phyloP scores from a whole-genome alignment of 37 sponge, comb jelly and placozoan genomes.

The Chondrilla cf. caribensis region DNA sequence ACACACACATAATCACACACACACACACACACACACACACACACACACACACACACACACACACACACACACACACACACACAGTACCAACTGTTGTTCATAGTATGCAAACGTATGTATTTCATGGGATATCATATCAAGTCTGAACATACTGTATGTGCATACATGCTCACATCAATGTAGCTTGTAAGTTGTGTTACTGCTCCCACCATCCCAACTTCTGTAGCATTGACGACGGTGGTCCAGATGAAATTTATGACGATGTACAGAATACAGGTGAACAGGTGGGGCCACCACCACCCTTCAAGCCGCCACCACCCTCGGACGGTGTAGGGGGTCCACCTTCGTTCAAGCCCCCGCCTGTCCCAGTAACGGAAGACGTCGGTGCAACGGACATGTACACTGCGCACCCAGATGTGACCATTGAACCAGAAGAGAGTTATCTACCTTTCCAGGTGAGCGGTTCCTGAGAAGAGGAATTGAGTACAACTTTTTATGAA shows the following conservation, averaged over 20 bases:
- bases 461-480: neutral
- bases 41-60: slow-evolving; percentile 25
- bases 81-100: neutral
- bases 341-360: slow-evolving; percentile 10
- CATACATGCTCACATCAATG: too few relatives aligned
- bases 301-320: neutral
- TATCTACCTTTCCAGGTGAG: slow-evolving; percentile 38
- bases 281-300: neutral
- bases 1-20: slow-evolving; percentile 11
- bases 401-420: slow-evolving; percentile 33
- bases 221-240: too few relatives aligned
- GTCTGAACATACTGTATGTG: too few relatives aligned
- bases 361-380: neutral
- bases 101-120: too few relatives aligned
- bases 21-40: slow-evolving; percentile 13
- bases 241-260: slow-evolving; percentile 10
- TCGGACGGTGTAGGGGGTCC: neutral
- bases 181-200: too few relatives aligned
- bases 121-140: too few relatives aligned
- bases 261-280: neutral
- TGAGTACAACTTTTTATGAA: neutral
- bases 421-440: slow-evolving; percentile 35
- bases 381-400: neutral
- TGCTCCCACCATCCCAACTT: too few relatives aligned
- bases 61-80: slow-evolving; percentile 19